Evolutionary conservation across 2,888 invertebrate species (phyloP).

Genomic region (Ochropleura leucogaster): DNA sequence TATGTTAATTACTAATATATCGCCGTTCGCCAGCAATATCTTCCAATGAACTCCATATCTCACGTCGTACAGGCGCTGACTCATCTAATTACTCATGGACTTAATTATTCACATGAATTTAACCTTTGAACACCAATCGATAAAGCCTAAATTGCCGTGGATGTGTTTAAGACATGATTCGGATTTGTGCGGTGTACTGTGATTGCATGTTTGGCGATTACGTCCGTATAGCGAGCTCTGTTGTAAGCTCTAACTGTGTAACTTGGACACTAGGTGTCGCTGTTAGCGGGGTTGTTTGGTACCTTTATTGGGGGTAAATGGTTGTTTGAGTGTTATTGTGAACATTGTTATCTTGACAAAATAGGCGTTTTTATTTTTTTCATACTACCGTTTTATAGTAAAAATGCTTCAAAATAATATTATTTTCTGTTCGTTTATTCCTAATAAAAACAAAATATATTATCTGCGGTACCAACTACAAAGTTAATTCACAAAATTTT

Average conservation of each 20-base stretch:
- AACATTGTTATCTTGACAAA: background rate
- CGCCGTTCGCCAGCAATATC: constrained; percentile 44
- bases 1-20: constrained; percentile 58
- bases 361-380: background rate
- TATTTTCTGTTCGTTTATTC: background rate
- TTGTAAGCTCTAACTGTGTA: constrained; percentile 44
- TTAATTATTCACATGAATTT: constrained; percentile 9
- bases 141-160: constrained; percentile 22
- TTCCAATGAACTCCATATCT: constrained; percentile 55
- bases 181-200: constrained; percentile 42
- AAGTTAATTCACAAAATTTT: constrained; percentile 25
- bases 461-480: constrained; percentile 15
- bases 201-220: constrained; percentile 60
- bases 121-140: background rate
- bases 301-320: constrained; percentile 20
- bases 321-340: background rate
- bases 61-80: constrained; percentile 32
- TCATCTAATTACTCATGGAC: constrained; percentile 46
- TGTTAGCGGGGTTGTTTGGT: constrained; percentile 3
- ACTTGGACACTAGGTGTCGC: constrained; percentile 34
- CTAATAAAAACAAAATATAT: constrained; percentile 11
- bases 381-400: background rate
- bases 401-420: background rate
- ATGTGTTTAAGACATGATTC: constrained; percentile 12
- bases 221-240: constrained; percentile 14